Evolutionary conservation across 2,888 invertebrate genomes (phyloP).

Genomic region (Artemia sp.): DNA sequence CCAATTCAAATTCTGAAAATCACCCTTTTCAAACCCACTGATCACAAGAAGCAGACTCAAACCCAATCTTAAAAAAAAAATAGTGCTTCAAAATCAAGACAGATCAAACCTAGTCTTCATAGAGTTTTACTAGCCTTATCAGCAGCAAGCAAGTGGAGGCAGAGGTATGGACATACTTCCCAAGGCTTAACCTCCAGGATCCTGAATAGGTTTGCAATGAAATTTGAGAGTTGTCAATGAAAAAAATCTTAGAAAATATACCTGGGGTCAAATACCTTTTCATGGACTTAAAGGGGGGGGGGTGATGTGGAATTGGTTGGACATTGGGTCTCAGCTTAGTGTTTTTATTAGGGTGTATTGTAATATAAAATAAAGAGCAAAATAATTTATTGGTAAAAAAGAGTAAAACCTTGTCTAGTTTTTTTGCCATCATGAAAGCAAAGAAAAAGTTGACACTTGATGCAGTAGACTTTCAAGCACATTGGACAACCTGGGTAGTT

Average conservation of each 20-base stretch:
- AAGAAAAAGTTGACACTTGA: conserved; percentile 15
- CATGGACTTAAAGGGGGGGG: not conserved
- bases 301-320: not conserved
- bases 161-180: too few species aligned
- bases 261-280: not conserved
- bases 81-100: too few species aligned
- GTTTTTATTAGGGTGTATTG: not conserved
- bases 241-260: not conserved
- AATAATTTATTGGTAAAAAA: not conserved
- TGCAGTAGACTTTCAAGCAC: not conserved
- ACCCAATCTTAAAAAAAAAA: too few species aligned
- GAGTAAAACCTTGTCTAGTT: conserved; percentile 1
- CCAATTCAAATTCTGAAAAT: too few species aligned
- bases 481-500: not conserved
- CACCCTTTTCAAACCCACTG: too few species aligned
- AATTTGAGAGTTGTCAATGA: not conserved
- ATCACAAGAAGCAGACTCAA: too few species aligned
- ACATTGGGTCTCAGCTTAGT: not conserved
- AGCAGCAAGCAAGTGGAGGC: too few species aligned
- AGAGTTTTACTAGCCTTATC: too few species aligned
- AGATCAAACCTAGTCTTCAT: too few species aligned
- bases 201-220: too few species aligned
- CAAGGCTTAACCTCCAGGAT: too few species aligned
- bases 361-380: not conserved
- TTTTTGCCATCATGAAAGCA: not conserved